Percentiles rank a stretch among this genome's conserved stretches.
Evolutionary conservation across 2,888 invertebrate genomes (phyloP).

Genomic region (Spilarctia lutea): DNA sequence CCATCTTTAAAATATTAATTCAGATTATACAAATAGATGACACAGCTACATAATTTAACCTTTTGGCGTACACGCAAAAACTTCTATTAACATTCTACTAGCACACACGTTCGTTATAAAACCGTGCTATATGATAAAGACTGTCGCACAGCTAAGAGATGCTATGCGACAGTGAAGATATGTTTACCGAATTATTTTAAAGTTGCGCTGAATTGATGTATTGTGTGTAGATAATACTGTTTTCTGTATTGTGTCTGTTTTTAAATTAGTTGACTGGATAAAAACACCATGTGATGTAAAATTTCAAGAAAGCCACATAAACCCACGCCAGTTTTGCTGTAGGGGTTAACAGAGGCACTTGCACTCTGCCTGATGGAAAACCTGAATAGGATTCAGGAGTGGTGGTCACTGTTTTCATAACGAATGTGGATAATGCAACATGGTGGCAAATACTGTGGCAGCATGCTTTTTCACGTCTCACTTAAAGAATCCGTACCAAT

Average conservation of each 20-base stretch:
- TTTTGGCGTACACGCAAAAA: slow-evolving; percentile 42
- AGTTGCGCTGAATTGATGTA: neutral
- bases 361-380: too few species aligned
- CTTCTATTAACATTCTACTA: slow-evolving; percentile 44
- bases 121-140: slow-evolving; percentile 30
- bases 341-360: too few species aligned
- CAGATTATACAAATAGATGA: slow-evolving; percentile 50
- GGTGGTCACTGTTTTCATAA: too few species aligned
- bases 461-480: too few species aligned
- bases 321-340: too few species aligned
- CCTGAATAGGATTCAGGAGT: too few species aligned
- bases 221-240: neutral
- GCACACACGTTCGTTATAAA: slow-evolving; percentile 41
- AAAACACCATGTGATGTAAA: too few species aligned
- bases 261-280: too few species aligned
- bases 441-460: too few species aligned
- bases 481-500: neutral
- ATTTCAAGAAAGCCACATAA: too few species aligned
- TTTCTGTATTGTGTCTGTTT: neutral
- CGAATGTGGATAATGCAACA: too few species aligned
- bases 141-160: slow-evolving; percentile 15
- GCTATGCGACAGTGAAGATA: neutral
- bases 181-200: neutral
- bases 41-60: slow-evolving; percentile 40
- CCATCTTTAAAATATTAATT: slow-evolving; percentile 36